Evolutionary conservation across 2,888 invertebrate genomes (phyloP).

Genomic region (Frankliniella fusca): DNA sequence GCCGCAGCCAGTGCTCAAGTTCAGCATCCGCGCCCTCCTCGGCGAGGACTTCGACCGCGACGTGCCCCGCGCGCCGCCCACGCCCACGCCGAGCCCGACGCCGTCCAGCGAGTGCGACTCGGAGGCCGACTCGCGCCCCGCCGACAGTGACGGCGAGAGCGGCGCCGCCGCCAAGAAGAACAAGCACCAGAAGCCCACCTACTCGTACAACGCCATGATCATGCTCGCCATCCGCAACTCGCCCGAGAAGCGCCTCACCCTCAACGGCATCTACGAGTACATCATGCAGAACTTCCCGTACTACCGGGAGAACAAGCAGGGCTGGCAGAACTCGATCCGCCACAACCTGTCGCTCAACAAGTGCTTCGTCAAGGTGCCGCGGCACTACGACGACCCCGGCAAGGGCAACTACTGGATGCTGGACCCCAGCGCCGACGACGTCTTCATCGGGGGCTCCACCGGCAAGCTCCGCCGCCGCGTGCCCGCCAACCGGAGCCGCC

Average conservation of each 20-base stretch:
- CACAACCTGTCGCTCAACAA: conserved; percentile 97
- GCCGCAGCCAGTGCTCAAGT: not conserved
- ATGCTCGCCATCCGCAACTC: conserved; percentile 99
- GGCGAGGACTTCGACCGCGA: conserved; percentile 71
- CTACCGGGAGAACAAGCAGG: conserved; percentile 95
- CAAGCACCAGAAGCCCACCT: conserved; percentile 89
- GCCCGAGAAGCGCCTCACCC: conserved; percentile 85
- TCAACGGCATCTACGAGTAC: conserved; percentile 97
- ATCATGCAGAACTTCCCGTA: conserved; percentile 98
- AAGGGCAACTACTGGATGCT: conserved; percentile 99
- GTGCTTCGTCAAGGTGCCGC: conserved; percentile 95
- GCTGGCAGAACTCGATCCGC: conserved; percentile 98
- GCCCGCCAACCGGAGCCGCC: conserved; percentile 73
- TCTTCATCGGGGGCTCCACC: conserved; percentile 96
- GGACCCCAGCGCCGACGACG: conserved; percentile 94
- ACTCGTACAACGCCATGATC: conserved; percentile 97
- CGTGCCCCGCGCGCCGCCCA: conserved; percentile 43
- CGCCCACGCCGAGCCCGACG: conserved; percentile 47
- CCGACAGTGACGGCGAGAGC: conserved; percentile 44
- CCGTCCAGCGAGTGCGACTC: conserved; percentile 41
- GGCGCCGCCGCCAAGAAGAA: conserved; percentile 52
- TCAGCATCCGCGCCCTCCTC: conserved; percentile 4
- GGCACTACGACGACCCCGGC: conserved; percentile 98
- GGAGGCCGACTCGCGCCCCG: conserved; percentile 40
- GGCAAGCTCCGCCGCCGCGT: conserved; percentile 89